Percentiles rank a stretch among this genome's conserved stretches.
Evolutionary conservation across 2,888 invertebrate species (phyloP).

Genomic region (Panopea generosa): DNA sequence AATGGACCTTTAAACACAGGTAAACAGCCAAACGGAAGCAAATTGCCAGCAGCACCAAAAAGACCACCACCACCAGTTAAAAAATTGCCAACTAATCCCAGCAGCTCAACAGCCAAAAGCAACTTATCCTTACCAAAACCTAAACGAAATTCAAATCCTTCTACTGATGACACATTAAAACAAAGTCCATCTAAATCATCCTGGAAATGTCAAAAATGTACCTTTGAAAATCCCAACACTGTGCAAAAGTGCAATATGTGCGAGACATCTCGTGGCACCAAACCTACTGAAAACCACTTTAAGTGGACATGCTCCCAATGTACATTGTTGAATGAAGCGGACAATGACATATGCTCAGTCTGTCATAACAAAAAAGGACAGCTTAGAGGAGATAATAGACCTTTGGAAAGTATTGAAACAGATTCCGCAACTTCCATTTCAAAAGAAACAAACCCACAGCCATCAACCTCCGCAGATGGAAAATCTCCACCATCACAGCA

Average conservation of each 20-base stretch:
- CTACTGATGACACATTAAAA: conserved; percentile 23
- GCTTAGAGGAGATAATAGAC: neutral
- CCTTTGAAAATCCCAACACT: conserved; percentile 91
- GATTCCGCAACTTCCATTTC: conserved; percentile 12
- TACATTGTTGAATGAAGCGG: conserved; percentile 69
- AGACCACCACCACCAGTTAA: neutral
- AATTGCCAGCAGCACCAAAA: conserved; percentile 16
- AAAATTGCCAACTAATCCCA: conserved; percentile 1
- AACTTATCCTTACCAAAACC: neutral
- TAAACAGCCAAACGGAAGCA: conserved; percentile 1
- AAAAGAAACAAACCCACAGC: neutral
- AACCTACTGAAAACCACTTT: too few species aligned
- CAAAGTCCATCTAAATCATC: conserved; percentile 8
- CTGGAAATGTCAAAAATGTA: conserved; percentile 96
- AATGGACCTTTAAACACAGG: neutral
- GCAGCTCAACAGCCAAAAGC: neutral
- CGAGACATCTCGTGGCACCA: conserved; percentile 84
- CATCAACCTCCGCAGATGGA: neutral
- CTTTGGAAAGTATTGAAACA: conserved; percentile 19
- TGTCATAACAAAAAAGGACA: conserved; percentile 59
- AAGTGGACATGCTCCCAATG: conserved; percentile 75
- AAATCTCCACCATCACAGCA: conserved; percentile 6
- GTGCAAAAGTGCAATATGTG: conserved; percentile 93
- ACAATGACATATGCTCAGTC: conserved; percentile 58
- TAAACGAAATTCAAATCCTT: neutral